These are phyloP conservation scores for Trachurus trachurus DNA, from an alignment of 2,797 vertebrate species.

Conservation along the genomic window DNA sequence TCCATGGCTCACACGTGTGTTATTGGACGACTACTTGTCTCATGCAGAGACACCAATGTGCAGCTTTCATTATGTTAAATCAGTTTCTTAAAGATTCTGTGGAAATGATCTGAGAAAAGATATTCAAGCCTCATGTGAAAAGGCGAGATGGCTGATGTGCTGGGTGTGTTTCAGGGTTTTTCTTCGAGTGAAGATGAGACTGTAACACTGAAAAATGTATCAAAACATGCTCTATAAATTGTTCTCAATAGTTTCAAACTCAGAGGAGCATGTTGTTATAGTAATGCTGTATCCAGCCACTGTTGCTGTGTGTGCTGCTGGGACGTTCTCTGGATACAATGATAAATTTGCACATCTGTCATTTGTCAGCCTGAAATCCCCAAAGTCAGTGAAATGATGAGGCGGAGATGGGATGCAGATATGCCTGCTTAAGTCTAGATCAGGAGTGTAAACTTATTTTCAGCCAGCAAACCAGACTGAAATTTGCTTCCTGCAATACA, in stretches of 20 bases:
- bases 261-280: conserved; percentile 28
- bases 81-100: neutral
- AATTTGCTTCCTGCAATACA: conserved; percentile 39
- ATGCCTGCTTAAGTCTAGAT: conserved; percentile 51
- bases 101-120: neutral
- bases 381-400: conserved; percentile 57
- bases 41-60: neutral
- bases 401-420: conserved; percentile 52
- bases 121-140: conserved; percentile 3
- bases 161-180: neutral
- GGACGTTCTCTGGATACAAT: conserved; percentile 37
- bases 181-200: neutral
- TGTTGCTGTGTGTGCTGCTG: neutral
- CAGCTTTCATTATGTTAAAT: conserved; percentile 5
- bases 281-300: conserved; percentile 25
- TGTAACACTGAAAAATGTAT: neutral
- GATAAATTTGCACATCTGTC: conserved; percentile 71
- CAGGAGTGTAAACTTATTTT: conserved; percentile 56
- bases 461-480: conserved; percentile 35
- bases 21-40: neutral
- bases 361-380: conserved; percentile 68
- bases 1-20: neutral
- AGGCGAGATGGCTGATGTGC: neutral
- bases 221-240: conserved; percentile 26
- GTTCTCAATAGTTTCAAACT: conserved; percentile 22